Base-by-base conservation (phyloP, 2,113 vertebrate genomes). In the Rhipidura dahli region DNA sequence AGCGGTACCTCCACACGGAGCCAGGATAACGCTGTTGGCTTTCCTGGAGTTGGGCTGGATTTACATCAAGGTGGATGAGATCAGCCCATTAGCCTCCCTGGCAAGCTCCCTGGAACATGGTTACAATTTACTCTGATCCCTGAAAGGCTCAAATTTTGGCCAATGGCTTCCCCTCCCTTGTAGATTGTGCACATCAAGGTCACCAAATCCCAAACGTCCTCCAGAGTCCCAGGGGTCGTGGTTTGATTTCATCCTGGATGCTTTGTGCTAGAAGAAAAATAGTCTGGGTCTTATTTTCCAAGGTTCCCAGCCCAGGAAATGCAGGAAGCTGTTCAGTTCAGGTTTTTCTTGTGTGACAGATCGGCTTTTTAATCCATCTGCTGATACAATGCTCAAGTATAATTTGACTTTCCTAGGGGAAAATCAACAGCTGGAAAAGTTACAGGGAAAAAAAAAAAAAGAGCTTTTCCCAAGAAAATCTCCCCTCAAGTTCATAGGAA, bases 21-120 rank as follows among this genome's bases (percentile, higher is more conserved):
- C 94, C 95, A 94, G 94, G 50, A 90, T 35, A 85, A 63, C 40
- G 80, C 61, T 90, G 1, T 82, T 95, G 83, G 94, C 76, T 94
- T 89, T 87, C 10, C 2, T 72, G 92, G 72, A 89, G 76, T 69
- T 92, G 31, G 88, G 79, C 92, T 96, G 96, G 96, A 97, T 90
- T 94, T 78, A 90, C 96, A 96, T 96, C 96, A 97, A 97, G 96
- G 96, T 92, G 80, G 82, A 96, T 97, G 95, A 97, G 93, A 95
- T 97, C 96, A 96, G 95, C 27, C 86, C 50, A 68, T 94, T 69
- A 87, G 90, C 30, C 64, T 95, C 90, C 72, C 94, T 96, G 96
- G 92, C 93, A 96, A 84, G 92, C 76, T 96, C 96, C 69, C 72
- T 96, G 81, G 92, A 97, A 96, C 90, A 4, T 91, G 92, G 96